Percentiles rank a stretch among this genome's conserved stretches.
Evolutionary conservation across 2,113 vertebrate species (phyloP).

Genomic region (Terrapene triunguis): DNA sequence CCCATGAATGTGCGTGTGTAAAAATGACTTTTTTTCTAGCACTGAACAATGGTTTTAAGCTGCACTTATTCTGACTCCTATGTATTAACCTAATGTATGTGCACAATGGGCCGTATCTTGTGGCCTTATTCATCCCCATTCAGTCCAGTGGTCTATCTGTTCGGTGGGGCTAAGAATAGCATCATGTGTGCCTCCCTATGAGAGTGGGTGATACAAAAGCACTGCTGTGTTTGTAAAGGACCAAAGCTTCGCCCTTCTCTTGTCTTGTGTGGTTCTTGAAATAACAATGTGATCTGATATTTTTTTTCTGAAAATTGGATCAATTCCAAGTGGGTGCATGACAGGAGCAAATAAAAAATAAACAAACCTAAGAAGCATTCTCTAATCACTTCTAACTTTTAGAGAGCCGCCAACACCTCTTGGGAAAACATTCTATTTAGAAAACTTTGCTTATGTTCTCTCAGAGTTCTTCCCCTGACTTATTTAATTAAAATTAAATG

Average conservation of each 20-base stretch:
- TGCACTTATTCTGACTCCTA: background rate
- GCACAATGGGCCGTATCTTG: background rate
- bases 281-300: background rate
- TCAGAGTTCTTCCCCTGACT: background rate
- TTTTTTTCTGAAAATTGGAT: too few species aligned
- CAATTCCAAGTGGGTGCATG: rapidly evolving
- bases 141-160: background rate
- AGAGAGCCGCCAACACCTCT: background rate
- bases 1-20: background rate
- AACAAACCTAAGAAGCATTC: background rate
- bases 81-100: background rate
- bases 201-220: background rate
- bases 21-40: background rate
- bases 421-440: background rate
- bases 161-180: background rate
- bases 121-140: background rate
- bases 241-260: rapidly evolving
- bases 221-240: background rate
- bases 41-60: background rate
- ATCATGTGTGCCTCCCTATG: background rate
- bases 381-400: too few species aligned
- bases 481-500: background rate
- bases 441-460: background rate
- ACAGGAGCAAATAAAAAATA: background rate
- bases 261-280: background rate